Percentiles rank a stretch among this genome's conserved stretches.
Evolutionary conservation across 2,797 vertebrate species (phyloP).

Genomic region (Catharus ustulatus): DNA sequence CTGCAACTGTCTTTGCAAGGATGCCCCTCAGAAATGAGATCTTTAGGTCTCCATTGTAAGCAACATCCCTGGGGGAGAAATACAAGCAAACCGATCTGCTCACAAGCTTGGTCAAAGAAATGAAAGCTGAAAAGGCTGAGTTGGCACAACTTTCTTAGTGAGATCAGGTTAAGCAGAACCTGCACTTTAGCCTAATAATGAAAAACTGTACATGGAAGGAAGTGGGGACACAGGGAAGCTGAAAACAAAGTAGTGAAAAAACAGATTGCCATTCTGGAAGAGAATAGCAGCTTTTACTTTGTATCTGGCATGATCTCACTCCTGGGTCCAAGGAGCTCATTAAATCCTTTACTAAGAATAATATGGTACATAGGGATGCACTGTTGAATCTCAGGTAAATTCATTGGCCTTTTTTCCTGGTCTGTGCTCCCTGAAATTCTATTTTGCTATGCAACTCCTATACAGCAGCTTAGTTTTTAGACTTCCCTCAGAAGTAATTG

Average conservation of each 20-base stretch:
- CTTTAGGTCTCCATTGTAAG: neutral
- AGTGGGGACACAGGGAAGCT: neutral
- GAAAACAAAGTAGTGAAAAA: neutral
- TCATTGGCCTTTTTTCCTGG: neutral
- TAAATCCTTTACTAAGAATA: neutral
- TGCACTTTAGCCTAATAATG: neutral
- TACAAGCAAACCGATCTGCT: neutral
- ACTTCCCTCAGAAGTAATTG: neutral
- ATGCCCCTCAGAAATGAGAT: conserved; percentile 1
- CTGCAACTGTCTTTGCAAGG: neutral
- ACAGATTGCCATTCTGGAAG: neutral
- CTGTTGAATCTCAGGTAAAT: neutral
- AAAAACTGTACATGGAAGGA: neutral
- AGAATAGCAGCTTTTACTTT: neutral
- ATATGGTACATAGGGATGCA: neutral
- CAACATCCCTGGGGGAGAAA: neutral
- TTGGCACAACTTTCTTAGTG: neutral
- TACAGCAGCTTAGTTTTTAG: neutral
- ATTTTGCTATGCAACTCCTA: neutral
- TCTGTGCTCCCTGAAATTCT: neutral
- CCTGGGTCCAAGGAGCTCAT: neutral
- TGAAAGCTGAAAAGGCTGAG: neutral
- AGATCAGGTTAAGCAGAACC: neutral
- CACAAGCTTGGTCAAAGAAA: neutral
- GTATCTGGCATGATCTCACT: neutral